A percentile compares a stretch with the other conserved stretches of the same genome.
These are phyloP conservation scores for Typhlomys cinereus DNA, from an alignment of 2,113 vertebrate species.

Conservation along the genomic window DNA sequence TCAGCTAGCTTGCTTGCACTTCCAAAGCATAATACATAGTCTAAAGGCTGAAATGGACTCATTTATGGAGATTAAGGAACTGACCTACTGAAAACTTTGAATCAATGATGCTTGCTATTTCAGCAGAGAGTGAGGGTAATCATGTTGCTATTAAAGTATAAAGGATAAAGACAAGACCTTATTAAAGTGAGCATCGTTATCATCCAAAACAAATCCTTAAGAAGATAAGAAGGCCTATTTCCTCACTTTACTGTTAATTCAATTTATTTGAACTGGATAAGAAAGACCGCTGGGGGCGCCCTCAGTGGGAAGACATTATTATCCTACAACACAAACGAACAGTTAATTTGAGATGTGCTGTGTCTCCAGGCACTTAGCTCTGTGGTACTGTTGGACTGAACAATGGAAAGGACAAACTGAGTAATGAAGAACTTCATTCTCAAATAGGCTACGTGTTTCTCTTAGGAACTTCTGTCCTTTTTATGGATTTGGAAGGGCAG, in stretches of 20 bases:
- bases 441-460: background rate
- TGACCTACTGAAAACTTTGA: background rate
- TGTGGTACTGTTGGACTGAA: background rate
- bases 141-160: background rate
- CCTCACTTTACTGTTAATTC: background rate
- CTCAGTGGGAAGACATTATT: background rate
- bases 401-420: background rate
- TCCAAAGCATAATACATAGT: background rate
- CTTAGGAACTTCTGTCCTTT: background rate
- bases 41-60: slow-evolving; percentile 1
- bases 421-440: background rate
- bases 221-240: background rate
- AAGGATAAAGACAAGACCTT: background rate
- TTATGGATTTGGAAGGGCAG: background rate
- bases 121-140: slow-evolving; percentile 3
- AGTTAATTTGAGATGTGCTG: background rate
- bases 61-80: background rate
- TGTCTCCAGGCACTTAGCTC: background rate
- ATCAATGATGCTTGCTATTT: background rate
- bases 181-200: background rate
- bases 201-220: background rate
- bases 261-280: background rate
- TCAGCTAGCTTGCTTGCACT: background rate
- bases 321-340: background rate
- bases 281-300: background rate